phyloP scores from a whole-genome alignment of 2,113 vertebrate species.

The Brachyistius frenatus region DNA sequence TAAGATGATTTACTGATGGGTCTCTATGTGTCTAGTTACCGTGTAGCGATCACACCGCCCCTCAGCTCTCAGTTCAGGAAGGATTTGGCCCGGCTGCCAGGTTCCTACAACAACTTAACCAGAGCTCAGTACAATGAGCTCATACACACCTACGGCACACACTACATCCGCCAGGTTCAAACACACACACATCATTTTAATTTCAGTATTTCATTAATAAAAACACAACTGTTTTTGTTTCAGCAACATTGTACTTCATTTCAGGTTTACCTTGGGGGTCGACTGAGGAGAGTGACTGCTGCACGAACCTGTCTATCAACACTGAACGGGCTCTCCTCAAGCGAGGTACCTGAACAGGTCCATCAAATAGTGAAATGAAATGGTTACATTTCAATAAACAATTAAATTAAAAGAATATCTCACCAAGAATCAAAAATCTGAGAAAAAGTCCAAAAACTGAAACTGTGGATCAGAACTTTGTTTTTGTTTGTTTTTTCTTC shows the following conservation, averaged over 20 bases:
- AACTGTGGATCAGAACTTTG: too few relatives aligned
- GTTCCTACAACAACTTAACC: slow-evolving; percentile 12
- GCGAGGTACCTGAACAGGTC: slow-evolving; percentile 31
- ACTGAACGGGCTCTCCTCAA: slow-evolving; percentile 46
- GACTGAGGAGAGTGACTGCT: slow-evolving; percentile 53
- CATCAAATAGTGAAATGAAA: too few relatives aligned
- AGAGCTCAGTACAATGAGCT: slow-evolving; percentile 38
- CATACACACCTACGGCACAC: slow-evolving; percentile 73
- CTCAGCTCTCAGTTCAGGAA: slow-evolving; percentile 51
- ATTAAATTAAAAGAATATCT: too few relatives aligned
- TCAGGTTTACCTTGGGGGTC: slow-evolving; percentile 66
- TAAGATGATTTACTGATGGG: background rate
- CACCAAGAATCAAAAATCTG: too few relatives aligned
- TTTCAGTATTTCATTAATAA: background rate
- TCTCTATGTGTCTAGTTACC: slow-evolving; percentile 47
- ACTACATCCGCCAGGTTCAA: slow-evolving; percentile 68
- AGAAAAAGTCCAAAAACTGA: too few relatives aligned
- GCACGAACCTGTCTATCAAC: slow-evolving; percentile 62
- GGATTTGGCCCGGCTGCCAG: slow-evolving; percentile 51
- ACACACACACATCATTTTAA: background rate
- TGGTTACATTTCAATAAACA: too few relatives aligned
- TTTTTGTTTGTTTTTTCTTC: too few relatives aligned
- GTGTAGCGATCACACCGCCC: background rate
- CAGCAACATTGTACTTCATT: background rate
- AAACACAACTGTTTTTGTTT: background rate